A percentile compares a stretch with the other conserved stretches of the same genome.
Conservation (phyloP, 2,797 vertebrate genomes). For the Galaxias olidus region DNA sequence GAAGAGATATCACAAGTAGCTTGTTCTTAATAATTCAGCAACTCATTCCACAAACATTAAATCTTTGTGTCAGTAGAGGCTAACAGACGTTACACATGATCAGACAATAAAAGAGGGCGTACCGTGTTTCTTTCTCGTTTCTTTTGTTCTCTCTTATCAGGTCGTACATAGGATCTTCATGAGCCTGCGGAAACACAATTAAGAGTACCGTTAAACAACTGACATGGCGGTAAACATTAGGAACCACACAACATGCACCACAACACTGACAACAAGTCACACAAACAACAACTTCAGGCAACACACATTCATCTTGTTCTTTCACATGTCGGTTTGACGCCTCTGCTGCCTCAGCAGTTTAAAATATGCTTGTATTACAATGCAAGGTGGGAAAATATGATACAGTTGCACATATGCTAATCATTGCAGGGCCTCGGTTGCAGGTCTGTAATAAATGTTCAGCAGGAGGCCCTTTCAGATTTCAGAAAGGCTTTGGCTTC, state of each 20-base stretch:
- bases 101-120: slow-evolving; percentile 9
- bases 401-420: slow-evolving; percentile 63
- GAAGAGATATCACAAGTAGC: too few species aligned
- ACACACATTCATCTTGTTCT: neutral
- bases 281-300: neutral
- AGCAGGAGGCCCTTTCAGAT: slow-evolving; percentile 13
- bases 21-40: too few species aligned
- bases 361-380: slow-evolving; percentile 29
- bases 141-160: slow-evolving; percentile 93
- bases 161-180: slow-evolving; percentile 98
- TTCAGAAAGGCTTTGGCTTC: too few species aligned
- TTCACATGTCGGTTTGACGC: neutral
- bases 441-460: slow-evolving; percentile 4
- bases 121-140: slow-evolving; percentile 94
- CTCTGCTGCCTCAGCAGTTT: slow-evolving; percentile 32
- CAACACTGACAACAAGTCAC: neutral
- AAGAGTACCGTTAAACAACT: too few species aligned
- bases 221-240: too few species aligned
- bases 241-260: too few species aligned
- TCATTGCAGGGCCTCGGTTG: slow-evolving; percentile 48
- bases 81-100: neutral
- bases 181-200: slow-evolving; percentile 75
- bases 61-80: neutral
- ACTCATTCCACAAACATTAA: too few species aligned
- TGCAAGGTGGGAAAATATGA: slow-evolving; percentile 44